phyloP scores from a whole-genome alignment of 2,797 vertebrate genomes.

The Sparidentex hasta region DNA sequence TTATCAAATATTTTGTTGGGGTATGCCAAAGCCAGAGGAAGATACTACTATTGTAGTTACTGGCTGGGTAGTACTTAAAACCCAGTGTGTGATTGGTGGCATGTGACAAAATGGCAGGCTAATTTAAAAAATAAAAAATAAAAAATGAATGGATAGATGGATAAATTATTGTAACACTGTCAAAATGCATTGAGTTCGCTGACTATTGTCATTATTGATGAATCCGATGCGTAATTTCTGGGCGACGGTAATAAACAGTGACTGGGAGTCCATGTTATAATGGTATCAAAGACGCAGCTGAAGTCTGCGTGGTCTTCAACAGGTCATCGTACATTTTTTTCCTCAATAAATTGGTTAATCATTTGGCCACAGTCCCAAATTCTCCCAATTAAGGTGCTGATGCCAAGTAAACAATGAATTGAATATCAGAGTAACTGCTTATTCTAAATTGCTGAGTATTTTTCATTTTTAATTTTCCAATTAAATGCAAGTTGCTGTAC shows the following conservation, averaged over 20 bases:
- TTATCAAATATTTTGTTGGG: neutral
- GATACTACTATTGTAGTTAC: neutral
- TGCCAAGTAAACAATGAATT: accelerated
- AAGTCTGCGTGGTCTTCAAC: no score
- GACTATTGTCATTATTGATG: neutral
- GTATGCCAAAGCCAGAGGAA: neutral
- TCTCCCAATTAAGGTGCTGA: neutral
- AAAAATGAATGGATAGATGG: constrained; percentile 46
- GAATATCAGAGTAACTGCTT: no score
- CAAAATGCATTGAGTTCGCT: neutral
- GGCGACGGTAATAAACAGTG: no score
- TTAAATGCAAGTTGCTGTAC: neutral
- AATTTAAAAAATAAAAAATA: no score
- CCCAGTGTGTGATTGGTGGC: neutral
- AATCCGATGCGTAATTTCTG: neutral
- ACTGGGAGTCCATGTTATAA: no score
- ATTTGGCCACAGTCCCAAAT: no score
- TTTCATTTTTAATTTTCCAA: no score
- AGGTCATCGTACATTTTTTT: no score
- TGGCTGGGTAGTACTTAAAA: neutral
- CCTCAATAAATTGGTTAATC: no score
- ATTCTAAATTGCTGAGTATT: neutral
- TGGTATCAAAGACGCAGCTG: no score
- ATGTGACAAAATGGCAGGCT: neutral
- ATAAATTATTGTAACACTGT: neutral